Evolutionary conservation across 2,888 invertebrate genomes (phyloP), one percentile per base, ranked within the genome.

Genomic region (Ophonus ardosiacus): DNA sequence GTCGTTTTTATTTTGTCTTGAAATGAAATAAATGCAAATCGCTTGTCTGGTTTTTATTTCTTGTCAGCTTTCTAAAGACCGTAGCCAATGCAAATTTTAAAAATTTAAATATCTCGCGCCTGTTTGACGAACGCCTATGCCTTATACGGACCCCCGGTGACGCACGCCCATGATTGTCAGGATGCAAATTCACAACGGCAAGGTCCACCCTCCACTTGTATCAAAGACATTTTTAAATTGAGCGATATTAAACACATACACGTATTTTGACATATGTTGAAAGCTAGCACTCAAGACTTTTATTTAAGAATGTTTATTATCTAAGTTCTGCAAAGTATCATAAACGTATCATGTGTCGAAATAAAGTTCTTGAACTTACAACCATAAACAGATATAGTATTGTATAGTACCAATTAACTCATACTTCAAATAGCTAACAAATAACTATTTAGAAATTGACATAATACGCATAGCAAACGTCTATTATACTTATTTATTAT

Each of bases 11-110:
- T 74, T 74, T 74, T 74, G 15, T 74, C 51, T 51, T 71, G 71
- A 71, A 71, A 71, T 71, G 71, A 74, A 74, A 74, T 43, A 51
- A 74, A 74, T 74, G 74, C 74, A 74, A 74, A 74, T 74, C 74
- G 43, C 21, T 51, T 21, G 13, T 74, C 51, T 51, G 40, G 18
- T 43, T 38, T 71, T 71, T 71, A 21, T 65, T 65, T 65, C n/a
- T 8, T 8, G 38, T 71, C 31, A 71, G 71, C 71, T 51, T 74
- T 74, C 51, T 43, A 74, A 74, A 74, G 74, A 74, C 18, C 74
- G 74, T 74, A 43, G 40, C 74, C 74, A 74, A 74, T 74, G 74
- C 74, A 51, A 74, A 74, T 74, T 51, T 51, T 51, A 18, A 74
- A 71, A 74, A 74, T 74, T 74, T 74, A 74, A 74, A 74, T 74